Evolutionary conservation across 2,113 vertebrate species (phyloP).

Genomic region (Corydoras sp.): DNA sequence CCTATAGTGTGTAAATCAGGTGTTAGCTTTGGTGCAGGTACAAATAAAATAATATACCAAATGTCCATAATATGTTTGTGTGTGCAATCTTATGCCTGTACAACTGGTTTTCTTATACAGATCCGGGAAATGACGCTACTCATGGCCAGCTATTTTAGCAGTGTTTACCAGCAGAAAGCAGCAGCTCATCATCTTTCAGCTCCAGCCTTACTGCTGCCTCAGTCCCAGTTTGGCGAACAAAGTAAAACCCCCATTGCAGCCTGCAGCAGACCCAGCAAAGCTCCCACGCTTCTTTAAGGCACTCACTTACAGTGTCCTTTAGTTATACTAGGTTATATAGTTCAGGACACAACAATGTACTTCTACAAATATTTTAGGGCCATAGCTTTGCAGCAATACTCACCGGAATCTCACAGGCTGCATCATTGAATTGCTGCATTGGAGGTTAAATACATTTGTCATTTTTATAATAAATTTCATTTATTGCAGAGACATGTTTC

Average conservation of each 20-base stretch:
- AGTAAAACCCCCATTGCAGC: constrained; percentile 68
- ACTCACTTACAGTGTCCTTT: background rate
- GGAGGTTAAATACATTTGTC: too few species aligned
- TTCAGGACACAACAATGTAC: too few species aligned
- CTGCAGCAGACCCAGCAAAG: constrained; percentile 80
- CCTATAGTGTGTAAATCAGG: background rate
- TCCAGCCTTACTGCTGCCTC: constrained; percentile 74
- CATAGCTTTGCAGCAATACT: too few species aligned
- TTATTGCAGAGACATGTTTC: too few species aligned
- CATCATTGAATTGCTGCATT: too few species aligned
- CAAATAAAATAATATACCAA: background rate
- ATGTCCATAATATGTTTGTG: background rate
- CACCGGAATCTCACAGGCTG: too few species aligned
- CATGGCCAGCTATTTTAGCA: constrained; percentile 90
- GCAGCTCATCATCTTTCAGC: constrained; percentile 84
- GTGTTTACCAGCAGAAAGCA: constrained; percentile 81
- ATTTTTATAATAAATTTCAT: too few species aligned
- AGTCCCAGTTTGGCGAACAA: constrained; percentile 64
- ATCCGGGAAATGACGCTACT: constrained; percentile 90
- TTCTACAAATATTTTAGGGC: too few species aligned
- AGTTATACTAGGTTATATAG: too few species aligned
- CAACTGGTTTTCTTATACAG: constrained; percentile 56
- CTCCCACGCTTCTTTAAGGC: constrained; percentile 83
- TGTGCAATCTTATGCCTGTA: background rate
- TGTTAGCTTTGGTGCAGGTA: background rate